Percentiles rank a stretch among this genome's conserved stretches.
Evolutionary conservation across 2,888 invertebrate genomes (phyloP).

Genomic region (Desoria tigrina): DNA sequence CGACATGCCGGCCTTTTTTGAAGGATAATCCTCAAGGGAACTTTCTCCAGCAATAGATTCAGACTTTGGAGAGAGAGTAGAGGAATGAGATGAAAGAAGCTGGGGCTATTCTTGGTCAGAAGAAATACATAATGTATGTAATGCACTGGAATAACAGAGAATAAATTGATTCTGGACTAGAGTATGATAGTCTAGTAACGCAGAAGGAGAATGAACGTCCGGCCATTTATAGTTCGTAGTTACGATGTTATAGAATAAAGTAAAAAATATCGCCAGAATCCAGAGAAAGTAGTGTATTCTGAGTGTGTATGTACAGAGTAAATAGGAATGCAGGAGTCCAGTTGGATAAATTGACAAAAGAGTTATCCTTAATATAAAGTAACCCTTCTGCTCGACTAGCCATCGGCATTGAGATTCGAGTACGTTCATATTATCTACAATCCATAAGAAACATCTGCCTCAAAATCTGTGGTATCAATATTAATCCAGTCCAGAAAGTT

Average conservation of each 20-base stretch:
- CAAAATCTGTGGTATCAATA: too few species aligned
- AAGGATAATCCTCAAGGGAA: background rate
- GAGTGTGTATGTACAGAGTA: background rate
- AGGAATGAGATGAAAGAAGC: background rate
- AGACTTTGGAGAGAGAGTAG: background rate
- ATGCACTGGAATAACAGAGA: constrained; percentile 24
- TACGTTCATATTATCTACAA: too few species aligned
- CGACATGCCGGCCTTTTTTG: too few species aligned
- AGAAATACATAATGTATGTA: constrained; percentile 25
- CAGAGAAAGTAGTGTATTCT: too few species aligned
- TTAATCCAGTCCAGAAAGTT: too few species aligned
- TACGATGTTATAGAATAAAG: too few species aligned
- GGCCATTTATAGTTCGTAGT: background rate
- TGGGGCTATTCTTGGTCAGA: too few species aligned
- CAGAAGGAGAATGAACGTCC: too few species aligned
- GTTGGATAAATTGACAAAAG: constrained; percentile 9
- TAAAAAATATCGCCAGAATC: too few species aligned
- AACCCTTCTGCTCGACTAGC: too few species aligned
- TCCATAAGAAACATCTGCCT: too few species aligned
- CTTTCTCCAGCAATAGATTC: background rate
- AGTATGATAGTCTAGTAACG: background rate
- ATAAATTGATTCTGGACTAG: constrained; percentile 20
- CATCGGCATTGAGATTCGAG: too few species aligned
- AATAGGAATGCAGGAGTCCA: background rate
- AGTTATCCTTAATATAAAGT: background rate